phyloP scores from a whole-genome alignment of 2,797 vertebrate species.

The Pipistrellus kuhlii region DNA sequence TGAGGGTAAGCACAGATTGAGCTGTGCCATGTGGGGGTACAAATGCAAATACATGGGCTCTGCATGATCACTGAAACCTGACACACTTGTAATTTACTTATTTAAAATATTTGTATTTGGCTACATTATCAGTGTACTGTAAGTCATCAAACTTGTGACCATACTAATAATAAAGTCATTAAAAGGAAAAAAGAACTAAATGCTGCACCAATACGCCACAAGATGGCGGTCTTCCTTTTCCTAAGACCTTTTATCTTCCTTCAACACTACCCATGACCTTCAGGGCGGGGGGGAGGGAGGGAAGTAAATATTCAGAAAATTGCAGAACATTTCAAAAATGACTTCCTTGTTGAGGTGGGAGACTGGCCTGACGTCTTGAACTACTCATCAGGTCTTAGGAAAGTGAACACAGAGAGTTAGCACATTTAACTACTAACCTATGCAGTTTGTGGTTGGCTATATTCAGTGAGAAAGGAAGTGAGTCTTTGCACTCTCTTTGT shows the following conservation, averaged over 20 bases:
- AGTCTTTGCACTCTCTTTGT: neutral
- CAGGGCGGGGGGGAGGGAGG: neutral
- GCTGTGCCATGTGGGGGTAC: neutral
- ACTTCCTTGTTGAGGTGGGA: neutral
- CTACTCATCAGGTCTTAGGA: neutral
- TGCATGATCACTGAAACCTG: slow-evolving; percentile 66
- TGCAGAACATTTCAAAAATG: neutral
- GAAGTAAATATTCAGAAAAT: neutral
- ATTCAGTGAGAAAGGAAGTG: neutral
- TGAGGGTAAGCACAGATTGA: slow-evolving; percentile 9
- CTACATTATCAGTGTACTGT: slow-evolving; percentile 63
- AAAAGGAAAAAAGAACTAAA: slow-evolving; percentile 44
- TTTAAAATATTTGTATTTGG: slow-evolving; percentile 62
- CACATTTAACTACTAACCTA: neutral
- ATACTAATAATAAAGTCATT: slow-evolving; percentile 79
- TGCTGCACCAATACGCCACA: slow-evolving; percentile 64
- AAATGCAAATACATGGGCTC: slow-evolving; percentile 56
- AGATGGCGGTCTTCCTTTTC: slow-evolving; percentile 78
- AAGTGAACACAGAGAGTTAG: neutral
- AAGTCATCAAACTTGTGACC: slow-evolving; percentile 65
- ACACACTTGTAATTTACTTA: slow-evolving; percentile 36
- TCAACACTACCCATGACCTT: neutral
- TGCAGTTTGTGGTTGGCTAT: neutral
- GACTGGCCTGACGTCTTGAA: neutral
- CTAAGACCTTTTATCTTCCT: neutral